Percentiles rank a stretch among this genome's conserved stretches.
phyloP scores from a whole-genome alignment of 2,113 vertebrate genomes.

The Eolophus roseicapilla region DNA sequence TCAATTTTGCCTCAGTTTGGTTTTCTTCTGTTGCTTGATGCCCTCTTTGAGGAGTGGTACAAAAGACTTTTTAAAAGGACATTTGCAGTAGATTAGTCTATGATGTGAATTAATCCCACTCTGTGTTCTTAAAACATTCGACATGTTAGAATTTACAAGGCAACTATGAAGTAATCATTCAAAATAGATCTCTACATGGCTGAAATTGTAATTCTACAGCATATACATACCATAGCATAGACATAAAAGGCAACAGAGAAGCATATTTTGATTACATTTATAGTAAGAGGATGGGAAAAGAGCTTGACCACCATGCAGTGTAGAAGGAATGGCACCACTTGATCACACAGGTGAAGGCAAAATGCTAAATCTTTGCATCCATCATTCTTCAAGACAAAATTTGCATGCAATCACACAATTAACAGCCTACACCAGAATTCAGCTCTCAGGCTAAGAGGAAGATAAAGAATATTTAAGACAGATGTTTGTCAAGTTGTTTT shows the following conservation, averaged over 20 bases:
- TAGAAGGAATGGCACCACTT: background rate
- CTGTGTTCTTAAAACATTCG: background rate
- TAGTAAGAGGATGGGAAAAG: background rate
- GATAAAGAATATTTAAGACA: background rate
- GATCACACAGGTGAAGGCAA: background rate
- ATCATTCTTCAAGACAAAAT: background rate
- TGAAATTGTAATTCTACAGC: background rate
- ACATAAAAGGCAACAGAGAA: background rate
- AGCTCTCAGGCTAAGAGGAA: background rate
- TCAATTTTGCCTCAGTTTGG: background rate
- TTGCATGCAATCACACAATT: rapidly evolving
- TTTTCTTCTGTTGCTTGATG: conserved; percentile 15
- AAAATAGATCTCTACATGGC: background rate
- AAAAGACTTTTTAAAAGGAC: conserved; percentile 25
- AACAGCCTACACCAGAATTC: background rate
- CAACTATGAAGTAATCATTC: background rate
- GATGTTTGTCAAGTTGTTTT: background rate
- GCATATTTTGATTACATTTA: background rate
- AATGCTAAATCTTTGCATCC: background rate
- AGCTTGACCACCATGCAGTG: background rate
- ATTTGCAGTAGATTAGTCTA: conserved; percentile 26
- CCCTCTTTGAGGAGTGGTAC: conserved; percentile 36
- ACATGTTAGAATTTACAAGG: background rate
- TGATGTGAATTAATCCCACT: conserved; percentile 23
- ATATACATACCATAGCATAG: background rate